A percentile compares a stretch with the other conserved stretches of the same genome.
Evolutionary conservation across 1,140 invertebrate species (phyloP).

Genomic region (Drosophila nannoptera): DNA sequence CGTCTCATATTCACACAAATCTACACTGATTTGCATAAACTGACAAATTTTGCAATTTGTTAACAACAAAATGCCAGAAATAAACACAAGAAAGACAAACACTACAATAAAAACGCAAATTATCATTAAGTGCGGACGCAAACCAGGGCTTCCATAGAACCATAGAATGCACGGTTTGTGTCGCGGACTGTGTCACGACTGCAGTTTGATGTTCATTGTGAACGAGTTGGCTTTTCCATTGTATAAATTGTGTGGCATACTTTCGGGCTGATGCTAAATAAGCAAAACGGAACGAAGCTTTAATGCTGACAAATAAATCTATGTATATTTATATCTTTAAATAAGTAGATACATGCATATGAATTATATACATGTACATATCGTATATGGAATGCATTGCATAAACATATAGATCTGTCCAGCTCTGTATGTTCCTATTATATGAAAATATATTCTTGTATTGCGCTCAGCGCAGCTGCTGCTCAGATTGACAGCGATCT

Average conservation of each 20-base stretch:
- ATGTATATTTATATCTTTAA: constrained; percentile 45
- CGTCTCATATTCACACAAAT: neutral
- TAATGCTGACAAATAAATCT: constrained; percentile 51
- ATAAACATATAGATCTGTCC: constrained; percentile 29
- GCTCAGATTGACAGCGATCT: constrained; percentile 31
- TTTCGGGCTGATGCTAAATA: neutral
- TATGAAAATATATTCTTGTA: constrained; percentile 61
- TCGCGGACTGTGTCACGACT: neutral
- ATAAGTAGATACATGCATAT: too few relatives aligned
- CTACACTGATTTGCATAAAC: constrained; percentile 4
- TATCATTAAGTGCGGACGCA: neutral
- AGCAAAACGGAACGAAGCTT: constrained; percentile 8
- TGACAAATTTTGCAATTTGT: constrained; percentile 32
- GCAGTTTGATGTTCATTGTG: neutral
- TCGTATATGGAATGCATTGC: constrained; percentile 39
- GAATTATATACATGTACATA: constrained; percentile 18
- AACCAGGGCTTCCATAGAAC: too few relatives aligned
- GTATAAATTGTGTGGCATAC: constrained; percentile 5
- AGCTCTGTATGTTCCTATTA: constrained; percentile 14
- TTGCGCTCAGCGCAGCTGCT: constrained; percentile 18
- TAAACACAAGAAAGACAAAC: constrained; percentile 14
- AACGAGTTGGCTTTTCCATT: neutral
- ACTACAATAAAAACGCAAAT: neutral
- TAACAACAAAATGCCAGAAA: constrained; percentile 16
- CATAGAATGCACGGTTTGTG: too few relatives aligned